A percentile compares a stretch with the other conserved stretches of the same genome.
phyloP scores from a whole-genome alignment of 2,888 invertebrate genomes.

The Meta bourneti region DNA sequence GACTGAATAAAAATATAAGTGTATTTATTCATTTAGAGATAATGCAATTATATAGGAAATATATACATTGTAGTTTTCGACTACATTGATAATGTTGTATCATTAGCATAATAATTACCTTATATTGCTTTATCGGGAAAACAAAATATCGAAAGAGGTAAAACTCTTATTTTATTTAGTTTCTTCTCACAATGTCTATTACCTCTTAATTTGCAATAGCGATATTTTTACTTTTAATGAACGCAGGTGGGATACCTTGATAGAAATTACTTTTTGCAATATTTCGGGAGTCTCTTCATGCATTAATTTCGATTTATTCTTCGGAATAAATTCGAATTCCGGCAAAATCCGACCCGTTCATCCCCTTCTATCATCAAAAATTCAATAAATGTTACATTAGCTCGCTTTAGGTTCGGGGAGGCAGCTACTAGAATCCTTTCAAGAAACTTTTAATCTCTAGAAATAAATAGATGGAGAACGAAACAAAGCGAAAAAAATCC shows the following conservation, averaged over 20 bases:
- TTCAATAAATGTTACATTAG: constrained; percentile 65
- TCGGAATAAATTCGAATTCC: background rate
- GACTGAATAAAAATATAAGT: too few species aligned
- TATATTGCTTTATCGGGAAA: background rate
- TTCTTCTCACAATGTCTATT: background rate
- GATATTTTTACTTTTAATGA: background rate
- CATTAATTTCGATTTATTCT: constrained; percentile 15
- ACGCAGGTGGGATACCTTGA: background rate
- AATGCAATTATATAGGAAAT: too few species aligned
- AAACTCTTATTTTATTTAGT: background rate
- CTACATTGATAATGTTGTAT: background rate
- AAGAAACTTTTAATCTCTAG: constrained; percentile 59
- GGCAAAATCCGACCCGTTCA: background rate
- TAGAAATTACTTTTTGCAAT: background rate
- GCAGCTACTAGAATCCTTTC: constrained; percentile 3
- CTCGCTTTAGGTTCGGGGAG: background rate
- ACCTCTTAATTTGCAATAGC: background rate
- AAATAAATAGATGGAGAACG: constrained; percentile 12
- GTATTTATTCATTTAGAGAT: too few species aligned
- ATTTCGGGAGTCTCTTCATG: background rate
- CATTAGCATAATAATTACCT: background rate
- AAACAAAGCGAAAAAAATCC: constrained; percentile 16
- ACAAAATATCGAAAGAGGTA: background rate
- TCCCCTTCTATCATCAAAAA: constrained; percentile 47
- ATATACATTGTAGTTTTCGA: too few species aligned